Base-by-base conservation (phyloP, 1,140 invertebrate species). In the Nasonia giraulti region DNA sequence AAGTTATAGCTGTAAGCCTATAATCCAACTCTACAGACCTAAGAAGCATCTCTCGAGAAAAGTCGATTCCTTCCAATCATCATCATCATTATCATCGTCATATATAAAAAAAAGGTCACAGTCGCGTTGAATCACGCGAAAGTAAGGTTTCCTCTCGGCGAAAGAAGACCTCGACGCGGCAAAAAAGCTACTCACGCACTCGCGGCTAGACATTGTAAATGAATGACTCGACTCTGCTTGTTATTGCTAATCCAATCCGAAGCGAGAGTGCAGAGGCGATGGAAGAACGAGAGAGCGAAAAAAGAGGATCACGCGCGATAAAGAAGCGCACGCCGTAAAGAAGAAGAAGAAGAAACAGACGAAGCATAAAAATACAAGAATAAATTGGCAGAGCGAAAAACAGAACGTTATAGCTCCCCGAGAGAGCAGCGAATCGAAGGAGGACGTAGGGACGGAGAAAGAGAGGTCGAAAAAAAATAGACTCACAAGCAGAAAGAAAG, bases 301-400 rank as follows among this genome's bases (percentile, higher is more conserved):
- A 44, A 7, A 73, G 27, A 23, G 2, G 66, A n/a, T n/a, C 66
- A 27, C 66, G 27, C n/a, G n/a, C 66, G 2, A 69, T 69, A 69
- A 69, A 69, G 66, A 17, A 27, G 1, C 27, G 1, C 27, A 27
- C 27, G 27, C 27, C 0, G 27, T 27, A 27, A 27, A 69, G 66
- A n/a, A 68, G 23, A 44, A 4, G 50, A 11, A 71, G 14, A 55
- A 68, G 17, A 80, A 33, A 31, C 5, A 68, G 12, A 3, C 12
- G 68, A 17, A 17, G n/a, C 11, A 55, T 44, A 81, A 81, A 81
- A 81, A 73, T 81, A 74, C 23, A 14, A 74, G 27, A 81, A 81
- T 81, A 81, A 81, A 81, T 81, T 81, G 69, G 17, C 27, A 73
- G 69, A 81, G 40, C 33, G 66, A 27, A 40, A 23, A 79, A 20